Percentiles rank a stretch among this genome's conserved stretches.
Evolutionary conservation across 2,797 vertebrate genomes (phyloP).

Genomic region (Tauraco hartlaubi): DNA sequence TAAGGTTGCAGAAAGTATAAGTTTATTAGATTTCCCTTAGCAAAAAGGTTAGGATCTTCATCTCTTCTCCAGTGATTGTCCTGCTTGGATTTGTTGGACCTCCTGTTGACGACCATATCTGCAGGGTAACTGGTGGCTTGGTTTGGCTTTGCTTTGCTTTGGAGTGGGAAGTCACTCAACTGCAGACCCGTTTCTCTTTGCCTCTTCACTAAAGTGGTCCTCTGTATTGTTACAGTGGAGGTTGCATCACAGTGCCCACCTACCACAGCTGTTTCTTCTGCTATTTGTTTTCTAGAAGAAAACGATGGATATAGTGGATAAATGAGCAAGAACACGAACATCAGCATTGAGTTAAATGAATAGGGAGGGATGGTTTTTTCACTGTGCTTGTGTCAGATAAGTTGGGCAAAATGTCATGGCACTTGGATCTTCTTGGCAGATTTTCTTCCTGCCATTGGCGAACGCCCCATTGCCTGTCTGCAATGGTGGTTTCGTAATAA

Average conservation of each 20-base stretch:
- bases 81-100: background rate
- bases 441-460: background rate
- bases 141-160: background rate
- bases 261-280: background rate
- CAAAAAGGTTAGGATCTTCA: background rate
- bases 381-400: background rate
- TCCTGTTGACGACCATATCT: fast-evolving
- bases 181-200: background rate
- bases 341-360: background rate
- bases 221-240: background rate
- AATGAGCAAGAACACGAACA: background rate
- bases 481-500: background rate
- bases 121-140: background rate
- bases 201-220: background rate
- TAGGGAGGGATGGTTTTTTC: background rate
- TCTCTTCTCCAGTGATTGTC: background rate
- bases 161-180: background rate
- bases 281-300: background rate
- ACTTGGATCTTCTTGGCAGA: background rate
- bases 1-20: background rate
- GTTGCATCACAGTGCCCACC: too few species aligned
- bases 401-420: background rate
- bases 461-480: background rate
- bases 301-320: background rate
- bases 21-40: background rate